Evolutionary conservation across 2,888 invertebrate species (phyloP), one percentile per base, ranked within the genome.

Genomic region (Axea sp.): DNA sequence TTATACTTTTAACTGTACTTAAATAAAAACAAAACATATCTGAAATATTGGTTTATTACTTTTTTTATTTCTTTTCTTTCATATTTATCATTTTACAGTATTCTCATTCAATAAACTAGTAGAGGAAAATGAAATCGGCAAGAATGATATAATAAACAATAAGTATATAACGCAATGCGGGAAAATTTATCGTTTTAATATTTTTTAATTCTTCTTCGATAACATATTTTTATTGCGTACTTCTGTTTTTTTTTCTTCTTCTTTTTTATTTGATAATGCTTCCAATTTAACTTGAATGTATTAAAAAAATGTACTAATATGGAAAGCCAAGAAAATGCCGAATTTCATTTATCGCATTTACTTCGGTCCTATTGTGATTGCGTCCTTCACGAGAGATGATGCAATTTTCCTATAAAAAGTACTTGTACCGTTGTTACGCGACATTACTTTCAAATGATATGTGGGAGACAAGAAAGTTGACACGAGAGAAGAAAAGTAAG

Each of bases 41-140:
- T n/a, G n/a, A n/a, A n/a, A n/a, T n/a, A n/a, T n/a, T n/a, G n/a
- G n/a, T n/a, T n/a, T n/a, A n/a, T n/a, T n/a, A n/a, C n/a, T n/a
- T 73, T 75, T 69, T 57, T 24, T 47, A 31, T 76, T 68, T 68
- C 43, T 53, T 49, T 43, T 37, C 35, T 24, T 75, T 53, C 65
- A 62, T 45, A 43, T 80, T 78, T 76, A 72, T 79, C 71, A 68
- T 81, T 80, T 81, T 81, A 83, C 82, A 84, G 76, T 81, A 78
- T 80, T 78, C 76, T 78, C 78, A 78, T 74, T 80, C 80, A 78
- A 78, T 77, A 77, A 81, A 80, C 77, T 81, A 82, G 71, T 80
- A 78, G 71, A 79, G 78, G 80, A 78, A 78, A 78, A 82, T 81
- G 81, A 83, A 78, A 83, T 81, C 78, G 81, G 78, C 79, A 83